Conservation (phyloP, 2,888 invertebrate genomes). For the Mycalesis mineus region DNA sequence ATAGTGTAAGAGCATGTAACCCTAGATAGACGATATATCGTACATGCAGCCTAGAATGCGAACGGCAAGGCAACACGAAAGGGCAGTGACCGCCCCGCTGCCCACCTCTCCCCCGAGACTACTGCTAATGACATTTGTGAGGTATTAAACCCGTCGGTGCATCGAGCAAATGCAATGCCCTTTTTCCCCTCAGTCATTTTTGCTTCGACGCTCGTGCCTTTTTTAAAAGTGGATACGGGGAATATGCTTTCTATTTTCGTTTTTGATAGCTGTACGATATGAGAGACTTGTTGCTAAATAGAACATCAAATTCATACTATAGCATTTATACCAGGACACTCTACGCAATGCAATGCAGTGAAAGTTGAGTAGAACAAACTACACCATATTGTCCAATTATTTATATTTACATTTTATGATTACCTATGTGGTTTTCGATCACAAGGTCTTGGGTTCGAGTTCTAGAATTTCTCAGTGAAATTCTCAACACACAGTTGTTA, state of each 20-base stretch:
- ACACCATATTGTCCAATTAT: no score
- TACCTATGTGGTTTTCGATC: no score
- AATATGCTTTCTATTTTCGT: not conserved
- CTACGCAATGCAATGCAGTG: no score
- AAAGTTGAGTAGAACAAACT: no score
- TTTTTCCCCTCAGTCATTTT: slow-evolving; percentile 12
- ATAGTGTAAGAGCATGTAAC: slow-evolving; percentile 12
- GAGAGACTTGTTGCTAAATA: no score
- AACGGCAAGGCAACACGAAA: slow-evolving; percentile 31
- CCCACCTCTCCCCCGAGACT: slow-evolving; percentile 28
- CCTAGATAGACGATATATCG: slow-evolving; percentile 19
- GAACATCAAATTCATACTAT: no score
- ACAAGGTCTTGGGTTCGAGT: no score
- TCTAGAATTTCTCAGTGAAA: no score
- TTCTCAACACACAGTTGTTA: no score
- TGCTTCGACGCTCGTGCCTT: not conserved
- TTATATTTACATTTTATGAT: no score
- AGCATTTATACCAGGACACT: no score
- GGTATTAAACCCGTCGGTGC: slow-evolving; percentile 39
- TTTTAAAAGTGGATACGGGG: not conserved
- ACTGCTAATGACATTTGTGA: slow-evolving; percentile 54
- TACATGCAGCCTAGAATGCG: slow-evolving; percentile 24
- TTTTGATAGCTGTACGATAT: no score
- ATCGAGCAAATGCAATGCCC: slow-evolving; percentile 21
- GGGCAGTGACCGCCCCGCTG: slow-evolving; percentile 35